Conservation (phyloP, 2,888 invertebrate species). For the Fabriciana adippe region DNA sequence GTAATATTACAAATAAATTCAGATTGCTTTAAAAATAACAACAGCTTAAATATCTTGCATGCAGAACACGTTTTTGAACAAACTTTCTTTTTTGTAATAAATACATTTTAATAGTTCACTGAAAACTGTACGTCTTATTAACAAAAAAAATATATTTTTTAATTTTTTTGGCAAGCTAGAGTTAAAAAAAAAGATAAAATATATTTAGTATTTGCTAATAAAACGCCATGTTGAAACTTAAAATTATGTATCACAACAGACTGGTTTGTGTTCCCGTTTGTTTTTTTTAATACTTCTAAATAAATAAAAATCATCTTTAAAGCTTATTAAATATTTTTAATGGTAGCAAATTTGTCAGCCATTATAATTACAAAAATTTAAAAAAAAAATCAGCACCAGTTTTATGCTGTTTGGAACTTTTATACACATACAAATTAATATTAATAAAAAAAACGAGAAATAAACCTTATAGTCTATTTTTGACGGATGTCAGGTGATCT, state of each 20-base stretch:
- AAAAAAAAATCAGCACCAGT: constrained; percentile 25
- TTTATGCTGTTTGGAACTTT: constrained; percentile 32
- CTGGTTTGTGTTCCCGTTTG: constrained; percentile 70
- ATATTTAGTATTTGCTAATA: neutral
- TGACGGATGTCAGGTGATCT: constrained; percentile 14
- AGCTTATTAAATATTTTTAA: constrained; percentile 60
- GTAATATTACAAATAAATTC: constrained; percentile 35
- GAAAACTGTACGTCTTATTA: constrained; percentile 47
- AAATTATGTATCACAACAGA: constrained; percentile 78
- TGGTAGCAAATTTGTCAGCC: constrained; percentile 29
- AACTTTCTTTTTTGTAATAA: constrained; percentile 47
- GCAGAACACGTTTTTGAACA: constrained; percentile 57
- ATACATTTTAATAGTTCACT: constrained; percentile 49
- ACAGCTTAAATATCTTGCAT: constrained; percentile 53
- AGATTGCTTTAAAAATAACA: constrained; percentile 36
- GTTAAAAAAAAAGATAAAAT: neutral
- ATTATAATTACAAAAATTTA: constrained; percentile 4
- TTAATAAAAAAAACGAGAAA: constrained; percentile 19
- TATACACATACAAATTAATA: constrained; percentile 14
- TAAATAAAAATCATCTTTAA: constrained; percentile 67
- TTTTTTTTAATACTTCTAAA: constrained; percentile 53
- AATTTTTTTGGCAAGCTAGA: neutral
- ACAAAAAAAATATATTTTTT: constrained; percentile 2
- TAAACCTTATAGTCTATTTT: constrained; percentile 19
- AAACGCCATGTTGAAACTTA: constrained; percentile 51